Base-by-base conservation (phyloP, 2,888 invertebrate species). In the Cerastis rubricosa region DNA sequence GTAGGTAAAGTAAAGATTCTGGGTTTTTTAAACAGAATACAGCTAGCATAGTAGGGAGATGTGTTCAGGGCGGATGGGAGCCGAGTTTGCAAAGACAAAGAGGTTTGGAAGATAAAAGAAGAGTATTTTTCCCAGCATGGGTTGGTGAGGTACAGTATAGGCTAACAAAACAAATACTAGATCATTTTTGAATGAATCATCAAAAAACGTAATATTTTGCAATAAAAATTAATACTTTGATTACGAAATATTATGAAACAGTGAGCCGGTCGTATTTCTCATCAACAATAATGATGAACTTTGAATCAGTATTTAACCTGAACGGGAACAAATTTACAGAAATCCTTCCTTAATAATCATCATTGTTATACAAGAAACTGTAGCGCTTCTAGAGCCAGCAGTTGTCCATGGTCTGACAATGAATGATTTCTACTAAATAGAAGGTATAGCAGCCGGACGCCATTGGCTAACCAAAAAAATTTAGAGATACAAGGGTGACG, bases 211-310 rank as follows among this genome's bases (percentile, higher is more conserved):
- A 61, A 29, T 6, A 76, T 68, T 63, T 25, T 25, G 54, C 63
- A 69, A 64, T 69, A 6, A 29, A 47, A n/a, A 45, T 6, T 14
- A 57, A 57, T 35, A 54, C 3, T 25, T 47, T 17, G 1, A 66
- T 9, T 66, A 22, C 47, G 25, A 51, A 69, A 77, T 63, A 47
- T 54, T 63, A n/a, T 14, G 70, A 22, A 63, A 64, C 43, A 59
- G 29, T 4, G 4, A 1, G 19, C 29, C 19, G 0, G 11, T 57
- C 0, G 12, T 29, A 19, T 19, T 59, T 19, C 19, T 1, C 19
- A 29, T 29, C 9, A 19, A 29, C 17, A 59, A 57, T 25, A 25
- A 7, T 17, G 8, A 29, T 2, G n/a, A 57, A 57, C n/a, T 25
- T 59, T 59, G 0, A 59, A 1, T 29, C 4, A 3, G 17, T 9